These are phyloP conservation scores for Burhinus bistriatus DNA, from an alignment of 2,113 vertebrate species.

Conservation along the genomic window DNA sequence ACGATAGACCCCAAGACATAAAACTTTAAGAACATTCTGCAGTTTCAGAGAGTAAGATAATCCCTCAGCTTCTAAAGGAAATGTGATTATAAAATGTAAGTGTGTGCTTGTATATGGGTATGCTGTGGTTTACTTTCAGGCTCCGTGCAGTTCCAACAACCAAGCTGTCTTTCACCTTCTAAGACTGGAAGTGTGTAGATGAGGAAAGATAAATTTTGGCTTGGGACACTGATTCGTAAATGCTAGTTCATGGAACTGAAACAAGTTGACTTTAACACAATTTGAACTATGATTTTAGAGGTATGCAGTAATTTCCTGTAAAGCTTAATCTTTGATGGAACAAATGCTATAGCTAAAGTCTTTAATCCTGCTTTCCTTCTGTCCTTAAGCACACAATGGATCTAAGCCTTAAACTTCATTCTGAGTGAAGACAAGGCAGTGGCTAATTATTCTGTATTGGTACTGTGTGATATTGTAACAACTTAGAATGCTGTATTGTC, in stretches of 20 bases:
- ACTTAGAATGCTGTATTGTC: background rate
- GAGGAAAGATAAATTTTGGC: background rate
- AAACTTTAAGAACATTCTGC: background rate
- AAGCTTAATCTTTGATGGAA: background rate
- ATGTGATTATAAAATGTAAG: background rate
- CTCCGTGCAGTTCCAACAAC: background rate
- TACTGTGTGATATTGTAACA: background rate
- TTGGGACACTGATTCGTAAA: background rate
- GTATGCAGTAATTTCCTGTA: background rate
- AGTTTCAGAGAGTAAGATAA: background rate
- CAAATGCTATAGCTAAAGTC: background rate
- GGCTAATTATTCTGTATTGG: background rate
- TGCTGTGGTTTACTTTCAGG: background rate
- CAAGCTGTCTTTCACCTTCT: background rate
- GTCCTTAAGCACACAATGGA: background rate
- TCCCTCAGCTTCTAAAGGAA: background rate
- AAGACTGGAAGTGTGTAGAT: background rate
- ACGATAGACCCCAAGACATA: background rate
- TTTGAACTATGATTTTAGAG: background rate
- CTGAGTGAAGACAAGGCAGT: background rate
- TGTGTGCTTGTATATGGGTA: background rate
- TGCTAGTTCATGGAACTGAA: background rate
- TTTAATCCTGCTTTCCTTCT: background rate
- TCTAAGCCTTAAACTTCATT: background rate
- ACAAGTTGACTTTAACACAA: background rate